Percentiles rank a stretch among this genome's conserved stretches.
Conservation (phyloP, 2,113 vertebrate species). For the Pitta sordida region DNA sequence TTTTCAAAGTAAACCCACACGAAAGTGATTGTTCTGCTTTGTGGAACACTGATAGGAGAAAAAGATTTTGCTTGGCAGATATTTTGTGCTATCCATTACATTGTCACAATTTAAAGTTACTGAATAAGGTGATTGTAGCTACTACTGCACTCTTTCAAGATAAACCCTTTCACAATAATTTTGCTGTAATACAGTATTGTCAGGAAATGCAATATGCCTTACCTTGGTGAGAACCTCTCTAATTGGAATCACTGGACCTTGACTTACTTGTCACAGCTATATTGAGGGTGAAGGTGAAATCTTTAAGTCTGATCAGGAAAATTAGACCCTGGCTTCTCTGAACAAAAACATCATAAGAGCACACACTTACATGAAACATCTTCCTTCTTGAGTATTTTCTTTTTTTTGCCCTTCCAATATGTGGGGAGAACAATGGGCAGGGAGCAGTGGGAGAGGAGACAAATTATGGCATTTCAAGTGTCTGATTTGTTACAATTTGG, state of each 20-base stretch:
- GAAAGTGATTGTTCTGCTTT: background rate
- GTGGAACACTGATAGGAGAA: background rate
- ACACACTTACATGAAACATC: background rate
- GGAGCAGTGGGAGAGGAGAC: background rate
- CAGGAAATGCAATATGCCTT: slow-evolving; percentile 63
- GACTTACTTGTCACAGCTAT: slow-evolving; percentile 65
- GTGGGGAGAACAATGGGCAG: background rate
- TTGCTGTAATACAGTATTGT: slow-evolving; percentile 64
- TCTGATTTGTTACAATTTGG: background rate
- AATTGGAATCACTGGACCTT: slow-evolving; percentile 77
- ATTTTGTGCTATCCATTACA: slow-evolving; percentile 30
- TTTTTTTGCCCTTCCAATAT: background rate
- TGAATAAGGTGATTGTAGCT: slow-evolving; percentile 55
- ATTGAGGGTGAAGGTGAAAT: slow-evolving; percentile 64
- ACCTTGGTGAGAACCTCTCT: slow-evolving; percentile 59
- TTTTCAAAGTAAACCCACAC: background rate
- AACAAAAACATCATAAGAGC: slow-evolving; percentile 16
- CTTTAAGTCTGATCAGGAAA: slow-evolving; percentile 49
- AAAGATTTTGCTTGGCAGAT: slow-evolving; percentile 23
- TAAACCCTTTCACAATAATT: slow-evolving; percentile 49
- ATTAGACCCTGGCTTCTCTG: slow-evolving; percentile 41
- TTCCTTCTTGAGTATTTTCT: background rate
- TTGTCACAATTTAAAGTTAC: slow-evolving; percentile 47
- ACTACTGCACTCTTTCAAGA: slow-evolving; percentile 57
- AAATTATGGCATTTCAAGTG: background rate